Evolutionary conservation across 2,797 vertebrate species (phyloP).

Genomic region (Oophaga sylvatica): DNA sequence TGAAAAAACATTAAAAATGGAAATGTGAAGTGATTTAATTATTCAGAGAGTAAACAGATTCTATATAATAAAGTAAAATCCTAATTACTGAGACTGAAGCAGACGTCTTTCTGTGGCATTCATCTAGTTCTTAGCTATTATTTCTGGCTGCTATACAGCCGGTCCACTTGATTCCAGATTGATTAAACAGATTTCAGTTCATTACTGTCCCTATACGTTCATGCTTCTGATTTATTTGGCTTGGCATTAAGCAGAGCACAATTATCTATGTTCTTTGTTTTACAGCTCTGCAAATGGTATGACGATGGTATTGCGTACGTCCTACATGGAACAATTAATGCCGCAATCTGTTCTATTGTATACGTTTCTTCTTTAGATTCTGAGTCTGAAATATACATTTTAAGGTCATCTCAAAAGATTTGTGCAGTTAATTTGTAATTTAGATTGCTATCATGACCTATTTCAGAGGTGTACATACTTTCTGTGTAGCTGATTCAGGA

Average conservation of each 20-base stretch:
- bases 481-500: too few relatives aligned
- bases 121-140: constrained; percentile 34
- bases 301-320: constrained; percentile 31
- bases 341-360: constrained; percentile 30
- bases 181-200: constrained; percentile 54
- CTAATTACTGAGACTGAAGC: constrained; percentile 50
- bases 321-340: constrained; percentile 35
- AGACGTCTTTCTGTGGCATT: constrained; percentile 48
- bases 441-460: neutral
- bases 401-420: neutral
- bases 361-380: neutral
- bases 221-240: constrained; percentile 53
- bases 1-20: constrained; percentile 33
- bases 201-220: constrained; percentile 47
- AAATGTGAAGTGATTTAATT: constrained; percentile 38
- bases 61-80: neutral
- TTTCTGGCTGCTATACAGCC: constrained; percentile 24
- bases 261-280: constrained; percentile 10
- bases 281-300: constrained; percentile 33
- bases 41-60: neutral
- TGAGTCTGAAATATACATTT: neutral
- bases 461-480: too few relatives aligned
- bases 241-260: neutral
- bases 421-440: constrained; percentile 14
- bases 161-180: constrained; percentile 34